A percentile compares a stretch with the other conserved stretches of the same genome.
Evolutionary conservation across 2,797 vertebrate genomes (phyloP).

Genomic region (Enoplosus armatus): DNA sequence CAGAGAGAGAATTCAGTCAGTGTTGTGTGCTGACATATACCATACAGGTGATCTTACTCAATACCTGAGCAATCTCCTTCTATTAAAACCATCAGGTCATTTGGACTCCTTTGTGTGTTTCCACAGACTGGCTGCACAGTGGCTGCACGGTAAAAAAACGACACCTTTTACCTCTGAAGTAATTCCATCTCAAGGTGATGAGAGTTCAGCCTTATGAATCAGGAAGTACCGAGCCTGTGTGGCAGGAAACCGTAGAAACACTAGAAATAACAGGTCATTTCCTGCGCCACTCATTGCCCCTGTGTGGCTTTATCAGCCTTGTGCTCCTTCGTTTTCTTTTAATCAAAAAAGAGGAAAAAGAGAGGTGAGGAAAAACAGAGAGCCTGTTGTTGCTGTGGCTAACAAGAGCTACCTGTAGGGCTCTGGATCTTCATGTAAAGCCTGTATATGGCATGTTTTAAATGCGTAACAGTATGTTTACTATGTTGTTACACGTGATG

Average conservation of each 20-base stretch:
- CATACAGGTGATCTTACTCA: slow-evolving; percentile 9
- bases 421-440: slow-evolving; percentile 16
- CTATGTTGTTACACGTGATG: slow-evolving; percentile 24
- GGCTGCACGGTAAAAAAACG: slow-evolving; percentile 33
- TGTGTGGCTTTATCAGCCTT: slow-evolving; percentile 67
- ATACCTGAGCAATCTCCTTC: slow-evolving; percentile 11
- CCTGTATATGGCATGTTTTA: background rate
- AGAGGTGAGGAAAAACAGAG: slow-evolving; percentile 67
- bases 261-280: slow-evolving; percentile 81
- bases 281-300: slow-evolving; percentile 69
- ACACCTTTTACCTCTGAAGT: slow-evolving; percentile 60
- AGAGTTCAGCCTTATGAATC: slow-evolving; percentile 71
- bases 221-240: slow-evolving; percentile 47
- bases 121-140: slow-evolving; percentile 20
- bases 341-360: slow-evolving; percentile 73
- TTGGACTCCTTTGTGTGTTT: slow-evolving; percentile 28
- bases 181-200: slow-evolving; percentile 61
- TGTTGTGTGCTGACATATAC: slow-evolving; percentile 19
- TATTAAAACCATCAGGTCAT: slow-evolving; percentile 32
- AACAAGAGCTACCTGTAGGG: slow-evolving; percentile 4
- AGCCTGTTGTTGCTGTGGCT: slow-evolving; percentile 16
- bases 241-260: slow-evolving; percentile 75
- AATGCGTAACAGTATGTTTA: slow-evolving; percentile 19
- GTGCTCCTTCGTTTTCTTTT: slow-evolving; percentile 78
- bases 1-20: slow-evolving; percentile 61